Evolutionary conservation across 23 tunicate genomes (phyloP), one percentile per base, ranked within the genome.

Genomic region (Diplosoma virens): DNA sequence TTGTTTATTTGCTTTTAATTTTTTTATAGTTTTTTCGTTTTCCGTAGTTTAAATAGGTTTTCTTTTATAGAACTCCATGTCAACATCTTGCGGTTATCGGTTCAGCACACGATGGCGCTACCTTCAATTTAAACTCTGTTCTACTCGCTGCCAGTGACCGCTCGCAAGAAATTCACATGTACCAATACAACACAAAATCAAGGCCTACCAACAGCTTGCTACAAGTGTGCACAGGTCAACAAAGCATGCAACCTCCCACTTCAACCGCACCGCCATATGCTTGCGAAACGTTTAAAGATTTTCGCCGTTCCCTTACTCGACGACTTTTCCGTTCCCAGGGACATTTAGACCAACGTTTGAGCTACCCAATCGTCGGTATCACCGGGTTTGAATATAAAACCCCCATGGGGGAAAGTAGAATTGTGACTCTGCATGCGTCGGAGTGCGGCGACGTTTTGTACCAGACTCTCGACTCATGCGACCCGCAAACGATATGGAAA

Each of bases 61-160:
- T 41, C n/a, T 61, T 68, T 68, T 68, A 23, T 23, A 72, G 78
- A 35, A 9, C 37, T 47, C 78, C 78, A 3, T 72, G 78, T 72
- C 78, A 72, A 48, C 61, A 72, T 27, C 34, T 72, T 3, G 18
- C 78, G 3, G 46, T 30, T 11, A 48, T 72, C 11, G 78, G 78
- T 24, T 47, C 61, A 2, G 9, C 78, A 6, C 35, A 21, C 2
- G 33, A 25, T 3, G 55, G 23, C 29, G 75, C n/a, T 20, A 6
- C 2, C 4, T 37, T 37, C 25, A 25, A 37, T 37, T 9, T 37
- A 9, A 37, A 68, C 25, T 47, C 78, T 6, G 25, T 72, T 7
- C 2, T 72, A 3, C 3, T 72, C 4, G 78, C 78, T 25, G 34
- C 78, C 9, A 72, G 46, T 61, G 61, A 72, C 4, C 21, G 7